phyloP scores from a whole-genome alignment of 2,888 invertebrate genomes.

The Clanis bilineata region DNA sequence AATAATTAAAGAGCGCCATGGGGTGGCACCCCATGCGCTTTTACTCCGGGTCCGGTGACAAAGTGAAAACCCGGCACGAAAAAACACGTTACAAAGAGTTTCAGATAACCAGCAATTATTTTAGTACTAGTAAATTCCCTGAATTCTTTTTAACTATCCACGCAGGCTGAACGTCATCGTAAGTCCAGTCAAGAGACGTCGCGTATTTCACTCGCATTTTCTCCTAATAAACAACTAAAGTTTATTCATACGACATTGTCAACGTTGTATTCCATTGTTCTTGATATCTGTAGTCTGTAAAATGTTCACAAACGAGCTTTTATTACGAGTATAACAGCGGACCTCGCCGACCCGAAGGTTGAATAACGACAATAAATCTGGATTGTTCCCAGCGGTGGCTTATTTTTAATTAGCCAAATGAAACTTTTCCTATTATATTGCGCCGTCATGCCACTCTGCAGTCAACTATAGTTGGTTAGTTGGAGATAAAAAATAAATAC shows the following conservation, averaged over 20 bases:
- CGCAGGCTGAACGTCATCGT: not conserved
- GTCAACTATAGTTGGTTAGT: slow-evolving; percentile 39
- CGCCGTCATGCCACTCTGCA: slow-evolving; percentile 50
- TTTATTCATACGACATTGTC: slow-evolving; percentile 50
- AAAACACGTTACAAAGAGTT: not conserved
- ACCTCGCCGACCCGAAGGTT: slow-evolving; percentile 52
- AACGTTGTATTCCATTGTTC: slow-evolving; percentile 54
- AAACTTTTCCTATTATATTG: slow-evolving; percentile 74
- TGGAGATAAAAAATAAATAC: slow-evolving; percentile 66
- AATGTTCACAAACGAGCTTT: slow-evolving; percentile 58
- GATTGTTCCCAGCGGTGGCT: slow-evolving; percentile 64
- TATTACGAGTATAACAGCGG: slow-evolving; percentile 47
- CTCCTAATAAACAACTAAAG: slow-evolving; percentile 10
- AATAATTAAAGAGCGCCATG: slow-evolving; percentile 59
- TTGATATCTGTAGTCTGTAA: slow-evolving; percentile 45
- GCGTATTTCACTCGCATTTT: not conserved
- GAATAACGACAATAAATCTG: slow-evolving; percentile 67
- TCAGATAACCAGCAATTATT: not conserved
- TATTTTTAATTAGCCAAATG: slow-evolving; percentile 79
- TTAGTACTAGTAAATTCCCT: not conserved
- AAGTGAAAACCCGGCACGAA: not conserved
- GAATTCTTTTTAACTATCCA: not conserved
- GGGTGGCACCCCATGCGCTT: slow-evolving; percentile 40
- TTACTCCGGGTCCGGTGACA: not conserved
- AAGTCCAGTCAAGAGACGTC: not conserved